These are phyloP conservation scores for Mus musculus DNA, from an alignment of 2,113 vertebrate genomes.

Conservation along the genomic window DNA sequence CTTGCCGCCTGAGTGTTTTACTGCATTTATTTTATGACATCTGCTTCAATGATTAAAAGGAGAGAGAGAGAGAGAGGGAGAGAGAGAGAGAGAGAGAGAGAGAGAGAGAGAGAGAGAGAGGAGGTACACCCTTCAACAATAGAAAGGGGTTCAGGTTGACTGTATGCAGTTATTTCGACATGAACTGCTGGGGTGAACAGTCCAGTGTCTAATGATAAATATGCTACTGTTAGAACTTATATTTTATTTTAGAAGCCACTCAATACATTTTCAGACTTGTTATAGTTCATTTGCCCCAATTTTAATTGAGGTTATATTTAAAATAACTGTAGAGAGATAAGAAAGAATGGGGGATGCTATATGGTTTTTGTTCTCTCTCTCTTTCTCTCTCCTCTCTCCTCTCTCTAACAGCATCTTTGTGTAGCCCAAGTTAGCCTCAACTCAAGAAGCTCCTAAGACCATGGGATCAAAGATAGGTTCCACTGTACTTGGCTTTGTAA, in stretches of 20 bases:
- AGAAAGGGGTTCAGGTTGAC: slow-evolving; percentile 58
- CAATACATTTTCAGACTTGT: slow-evolving; percentile 63
- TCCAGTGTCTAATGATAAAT: slow-evolving; percentile 76
- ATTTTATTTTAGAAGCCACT: slow-evolving; percentile 69
- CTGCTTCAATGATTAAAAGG: slow-evolving; percentile 68
- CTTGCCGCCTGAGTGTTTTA: slow-evolving; percentile 79
- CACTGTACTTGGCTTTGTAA: neutral
- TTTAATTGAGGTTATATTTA: slow-evolving; percentile 64
- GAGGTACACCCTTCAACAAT: slow-evolving; percentile 66
- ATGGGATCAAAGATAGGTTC: neutral
- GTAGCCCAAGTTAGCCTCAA: neutral
- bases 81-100: neutral
- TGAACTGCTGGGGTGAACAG: slow-evolving; percentile 66
- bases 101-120: slow-evolving; percentile 45
- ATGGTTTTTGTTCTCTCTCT: slow-evolving; percentile 33
- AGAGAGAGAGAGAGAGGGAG: slow-evolving; percentile 34
- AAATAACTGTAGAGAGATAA: slow-evolving; percentile 17
- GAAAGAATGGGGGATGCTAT: slow-evolving; percentile 14
- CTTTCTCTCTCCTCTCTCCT: neutral
- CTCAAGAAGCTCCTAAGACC: neutral
- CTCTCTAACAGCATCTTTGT: neutral
- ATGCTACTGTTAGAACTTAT: slow-evolving; percentile 72
- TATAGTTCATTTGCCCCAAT: slow-evolving; percentile 72
- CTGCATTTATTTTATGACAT: slow-evolving; percentile 82
- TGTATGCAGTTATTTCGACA: slow-evolving; percentile 73